These are phyloP conservation scores for Clitarchus hookeri DNA, from an alignment of 2,888 invertebrate genomes.

Conservation along the genomic window DNA sequence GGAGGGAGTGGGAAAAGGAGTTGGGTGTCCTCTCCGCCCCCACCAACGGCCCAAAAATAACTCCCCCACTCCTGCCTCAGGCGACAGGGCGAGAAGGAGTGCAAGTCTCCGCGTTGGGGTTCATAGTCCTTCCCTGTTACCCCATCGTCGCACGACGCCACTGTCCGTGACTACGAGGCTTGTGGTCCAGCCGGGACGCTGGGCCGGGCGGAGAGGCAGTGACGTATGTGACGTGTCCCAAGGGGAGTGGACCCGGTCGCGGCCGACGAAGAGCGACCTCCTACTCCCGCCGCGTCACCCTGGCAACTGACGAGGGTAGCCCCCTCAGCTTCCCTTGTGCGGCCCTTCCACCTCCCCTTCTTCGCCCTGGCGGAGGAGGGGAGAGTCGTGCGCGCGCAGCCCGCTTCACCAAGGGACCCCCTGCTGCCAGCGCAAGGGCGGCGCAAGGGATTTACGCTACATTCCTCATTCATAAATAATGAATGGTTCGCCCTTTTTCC, in stretches of 20 bases:
- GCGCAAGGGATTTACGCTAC: not conserved
- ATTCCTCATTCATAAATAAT: not conserved
- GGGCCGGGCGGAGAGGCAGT: not conserved
- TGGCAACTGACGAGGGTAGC: not conserved
- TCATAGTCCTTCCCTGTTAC: not conserved
- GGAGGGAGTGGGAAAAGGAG: not conserved
- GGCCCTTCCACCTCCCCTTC: not conserved
- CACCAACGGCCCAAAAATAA: not conserved
- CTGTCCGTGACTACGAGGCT: not conserved
- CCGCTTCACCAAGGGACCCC: not conserved
- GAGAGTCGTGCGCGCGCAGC: not conserved
- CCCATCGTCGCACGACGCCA: not conserved
- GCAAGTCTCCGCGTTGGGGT: not conserved
- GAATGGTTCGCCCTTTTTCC: not conserved
- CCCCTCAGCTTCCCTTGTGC: not conserved
- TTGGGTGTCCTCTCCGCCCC: slow-evolving; percentile 7
- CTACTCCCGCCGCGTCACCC: not conserved
- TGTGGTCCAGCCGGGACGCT: not conserved
- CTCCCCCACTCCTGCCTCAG: not conserved
- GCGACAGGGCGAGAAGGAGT: not conserved
- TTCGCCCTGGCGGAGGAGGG: not conserved
- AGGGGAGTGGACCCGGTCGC: not conserved
- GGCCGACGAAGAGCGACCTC: not conserved
- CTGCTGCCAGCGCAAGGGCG: not conserved
- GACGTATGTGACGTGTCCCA: not conserved